Percentiles rank a stretch among this genome's conserved stretches.
Conservation (phyloP, 1,140 invertebrate genomes). For the Drosophila suzukii region DNA sequence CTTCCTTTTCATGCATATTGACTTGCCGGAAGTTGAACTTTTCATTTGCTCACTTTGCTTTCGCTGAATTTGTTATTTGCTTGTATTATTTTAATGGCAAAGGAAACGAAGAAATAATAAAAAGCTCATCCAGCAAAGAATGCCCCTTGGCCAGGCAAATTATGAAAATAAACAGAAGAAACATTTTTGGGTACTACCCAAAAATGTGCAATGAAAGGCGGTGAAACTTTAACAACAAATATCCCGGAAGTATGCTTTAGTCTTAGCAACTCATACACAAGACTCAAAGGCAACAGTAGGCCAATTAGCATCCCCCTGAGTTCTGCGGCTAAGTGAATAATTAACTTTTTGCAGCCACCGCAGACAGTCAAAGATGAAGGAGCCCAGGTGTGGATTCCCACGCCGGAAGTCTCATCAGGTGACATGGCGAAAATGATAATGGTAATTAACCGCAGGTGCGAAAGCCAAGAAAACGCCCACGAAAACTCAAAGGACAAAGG, state of each 20-base stretch:
- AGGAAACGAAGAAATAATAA: slow-evolving; percentile 18
- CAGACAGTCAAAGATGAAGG: slow-evolving; percentile 6
- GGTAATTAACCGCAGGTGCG: slow-evolving; percentile 23
- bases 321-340: slow-evolving; percentile 36
- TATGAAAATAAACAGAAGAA: slow-evolving; percentile 20
- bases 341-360: slow-evolving; percentile 34
- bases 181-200: not conserved
- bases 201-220: slow-evolving; percentile 12
- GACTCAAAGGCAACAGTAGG: not conserved
- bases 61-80: slow-evolving; percentile 9
- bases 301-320: slow-evolving; percentile 24
- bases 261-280: not conserved
- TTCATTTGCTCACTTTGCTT: slow-evolving; percentile 8
- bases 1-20: slow-evolving; percentile 11
- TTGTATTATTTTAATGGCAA: slow-evolving; percentile 7
- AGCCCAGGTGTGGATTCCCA: slow-evolving; percentile 25
- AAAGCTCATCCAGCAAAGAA: not conserved
- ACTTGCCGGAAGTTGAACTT: slow-evolving; percentile 24
- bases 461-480: too few relatives aligned
- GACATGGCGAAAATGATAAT: slow-evolving; percentile 46
- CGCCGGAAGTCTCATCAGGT: slow-evolving; percentile 19
- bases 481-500: slow-evolving; percentile 35
- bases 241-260: not conserved
- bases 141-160: slow-evolving; percentile 11
- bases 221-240: not conserved